phyloP scores from a whole-genome alignment of 2,888 invertebrate species.

The Phymatocera aterrima region DNA sequence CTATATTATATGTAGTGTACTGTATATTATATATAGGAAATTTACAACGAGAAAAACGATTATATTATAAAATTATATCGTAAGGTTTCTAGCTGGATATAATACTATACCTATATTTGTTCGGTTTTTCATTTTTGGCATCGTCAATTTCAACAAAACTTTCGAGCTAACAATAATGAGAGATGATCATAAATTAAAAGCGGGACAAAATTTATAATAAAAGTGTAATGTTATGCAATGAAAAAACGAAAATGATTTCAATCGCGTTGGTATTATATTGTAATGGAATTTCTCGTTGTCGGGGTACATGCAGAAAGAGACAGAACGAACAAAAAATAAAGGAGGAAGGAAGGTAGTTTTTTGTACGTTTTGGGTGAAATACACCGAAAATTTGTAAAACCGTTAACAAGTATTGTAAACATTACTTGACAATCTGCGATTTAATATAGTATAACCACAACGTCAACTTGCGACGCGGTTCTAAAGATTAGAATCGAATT shows the following conservation, averaged over 20 bases:
- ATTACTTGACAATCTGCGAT: background rate
- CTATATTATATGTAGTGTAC: background rate
- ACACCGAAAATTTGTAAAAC: background rate
- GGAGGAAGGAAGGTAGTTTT: background rate
- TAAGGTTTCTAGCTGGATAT: background rate
- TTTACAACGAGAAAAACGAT: background rate
- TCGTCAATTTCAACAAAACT: no score
- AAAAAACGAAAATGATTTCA: constrained; percentile 8
- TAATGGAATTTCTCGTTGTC: background rate
- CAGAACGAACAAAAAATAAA: no score
- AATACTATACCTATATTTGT: background rate
- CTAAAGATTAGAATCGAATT: no score
- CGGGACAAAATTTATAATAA: no score
- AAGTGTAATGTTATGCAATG: constrained; percentile 3
- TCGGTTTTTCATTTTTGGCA: background rate
- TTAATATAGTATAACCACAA: no score
- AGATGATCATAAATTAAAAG: no score
- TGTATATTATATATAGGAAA: background rate
- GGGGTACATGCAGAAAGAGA: no score
- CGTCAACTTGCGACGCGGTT: no score
- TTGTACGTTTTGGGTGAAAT: background rate
- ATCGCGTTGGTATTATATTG: background rate
- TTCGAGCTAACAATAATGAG: no score
- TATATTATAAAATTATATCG: background rate
- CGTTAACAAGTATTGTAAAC: background rate